phyloP scores from a whole-genome alignment of 2,888 invertebrate genomes.

The Beris morrisii region DNA sequence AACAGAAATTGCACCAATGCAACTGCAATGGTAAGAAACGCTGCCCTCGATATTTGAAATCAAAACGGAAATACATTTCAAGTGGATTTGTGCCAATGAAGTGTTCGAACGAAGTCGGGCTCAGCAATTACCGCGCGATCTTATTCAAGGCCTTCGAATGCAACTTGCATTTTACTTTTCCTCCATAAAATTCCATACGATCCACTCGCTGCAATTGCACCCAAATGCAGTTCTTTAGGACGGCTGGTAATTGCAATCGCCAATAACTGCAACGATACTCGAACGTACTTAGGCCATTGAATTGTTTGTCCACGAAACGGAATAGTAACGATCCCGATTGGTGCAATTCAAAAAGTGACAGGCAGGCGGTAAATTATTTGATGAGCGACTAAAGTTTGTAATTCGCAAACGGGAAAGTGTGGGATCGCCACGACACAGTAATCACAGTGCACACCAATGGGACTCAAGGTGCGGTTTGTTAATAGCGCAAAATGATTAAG shows the following conservation, averaged over 20 bases:
- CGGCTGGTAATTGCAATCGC: slow-evolving; percentile 4
- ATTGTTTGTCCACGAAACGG: slow-evolving; percentile 27
- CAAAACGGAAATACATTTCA: too few relatives aligned
- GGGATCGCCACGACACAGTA: slow-evolving; percentile 13
- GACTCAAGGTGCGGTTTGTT: slow-evolving; percentile 11
- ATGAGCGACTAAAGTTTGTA: slow-evolving; percentile 22
- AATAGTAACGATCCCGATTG: slow-evolving; percentile 27
- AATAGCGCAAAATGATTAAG: slow-evolving; percentile 11
- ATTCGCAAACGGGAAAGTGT: slow-evolving; percentile 18
- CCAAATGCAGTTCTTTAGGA: too few relatives aligned
- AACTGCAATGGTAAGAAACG: too few relatives aligned
- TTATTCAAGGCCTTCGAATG: too few relatives aligned
- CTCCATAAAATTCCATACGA: too few relatives aligned
- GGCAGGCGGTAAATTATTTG: slow-evolving; percentile 31
- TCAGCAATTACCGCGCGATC: too few relatives aligned
- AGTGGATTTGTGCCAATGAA: too few relatives aligned
- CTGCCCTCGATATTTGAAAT: too few relatives aligned
- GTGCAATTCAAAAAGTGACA: slow-evolving; percentile 29
- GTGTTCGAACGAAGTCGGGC: too few relatives aligned
- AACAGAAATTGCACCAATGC: too few relatives aligned
- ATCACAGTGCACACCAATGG: neutral
- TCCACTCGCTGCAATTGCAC: too few relatives aligned
- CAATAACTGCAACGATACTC: slow-evolving; percentile 11
- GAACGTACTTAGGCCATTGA: slow-evolving; percentile 9
- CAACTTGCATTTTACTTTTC: too few relatives aligned